Base-by-base conservation (phyloP, 1,140 invertebrate genomes). In the Macrotrachela quadricornifera region DNA sequence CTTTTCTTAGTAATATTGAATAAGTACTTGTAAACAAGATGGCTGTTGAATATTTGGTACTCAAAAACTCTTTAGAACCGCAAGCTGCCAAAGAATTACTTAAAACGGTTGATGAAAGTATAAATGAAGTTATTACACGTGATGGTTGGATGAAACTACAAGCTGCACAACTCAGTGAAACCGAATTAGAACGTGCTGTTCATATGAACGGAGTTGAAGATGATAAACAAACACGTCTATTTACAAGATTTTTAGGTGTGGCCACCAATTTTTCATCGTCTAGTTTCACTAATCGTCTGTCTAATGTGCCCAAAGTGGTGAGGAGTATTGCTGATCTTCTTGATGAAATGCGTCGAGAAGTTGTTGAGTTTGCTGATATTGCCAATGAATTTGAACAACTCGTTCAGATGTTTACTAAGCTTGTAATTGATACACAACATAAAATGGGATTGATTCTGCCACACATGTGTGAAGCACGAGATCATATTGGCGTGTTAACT, bases 121-220 rank as follows among this genome's bases (percentile, higher is more conserved):
- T n/a, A n/a, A n/a, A n/a, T n/a, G n/a, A n/a, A n/a, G n/a, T n/a
- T n/a, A n/a, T n/a, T n/a, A n/a, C n/a, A n/a, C n/a, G n/a, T n/a
- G n/a, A n/a, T n/a, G n/a, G n/a, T n/a, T n/a, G n/a, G n/a, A n/a
- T n/a, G n/a, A n/a, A n/a, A n/a, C n/a, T n/a, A n/a, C n/a, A n/a
- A n/a, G n/a, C n/a, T n/a, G n/a, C n/a, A n/a, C n/a, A n/a, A n/a
- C n/a, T n/a, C n/a, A n/a, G n/a, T n/a, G n/a, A n/a, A n/a, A n/a
- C n/a, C n/a, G n/a, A n/a, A n/a, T n/a, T n/a, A n/a, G n/a, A n/a
- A n/a, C n/a, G n/a, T n/a, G n/a, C n/a, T n/a, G n/a, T n/a, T n/a
- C n/a, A n/a, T n/a, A n/a, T n/a, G n/a, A n/a, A 46, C 16, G 51
- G 51, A 10, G 30, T 53, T n/a, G 51, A 53, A 53, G 43, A 53